Percentiles rank a stretch among this genome's conserved stretches.
These are phyloP conservation scores for Nibea albiflora DNA, from an alignment of 2,113 vertebrate species.

Conservation along the genomic window DNA sequence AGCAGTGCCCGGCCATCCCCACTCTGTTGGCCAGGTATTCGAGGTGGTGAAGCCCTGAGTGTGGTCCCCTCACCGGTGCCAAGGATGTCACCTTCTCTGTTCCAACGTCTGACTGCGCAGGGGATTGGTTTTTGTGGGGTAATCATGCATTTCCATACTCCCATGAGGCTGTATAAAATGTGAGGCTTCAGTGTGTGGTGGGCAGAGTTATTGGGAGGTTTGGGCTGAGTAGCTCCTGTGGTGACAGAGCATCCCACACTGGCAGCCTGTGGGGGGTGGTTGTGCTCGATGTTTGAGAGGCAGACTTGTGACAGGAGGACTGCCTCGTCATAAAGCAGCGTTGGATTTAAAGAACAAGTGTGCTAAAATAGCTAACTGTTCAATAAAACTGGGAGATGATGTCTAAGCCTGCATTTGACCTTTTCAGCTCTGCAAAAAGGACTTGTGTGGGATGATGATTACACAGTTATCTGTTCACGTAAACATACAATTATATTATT, in stretches of 20 bases:
- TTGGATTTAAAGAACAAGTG: background rate
- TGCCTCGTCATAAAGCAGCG: background rate
- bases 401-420: background rate
- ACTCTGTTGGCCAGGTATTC: constrained; percentile 30
- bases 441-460: background rate
- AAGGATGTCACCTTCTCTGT: constrained; percentile 79
- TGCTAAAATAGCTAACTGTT: background rate
- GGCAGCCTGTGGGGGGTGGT: constrained; percentile 34
- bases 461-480: background rate
- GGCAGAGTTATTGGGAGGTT: constrained; percentile 62
- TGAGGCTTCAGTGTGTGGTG: constrained; percentile 63
- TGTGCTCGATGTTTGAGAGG: constrained; percentile 19
- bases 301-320: constrained; percentile 34
- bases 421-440: background rate
- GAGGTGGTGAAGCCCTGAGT: constrained; percentile 50
- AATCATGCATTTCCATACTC: constrained; percentile 53
- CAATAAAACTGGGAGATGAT: background rate
- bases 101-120: constrained; percentile 55
- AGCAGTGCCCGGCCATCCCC: constrained; percentile 29
- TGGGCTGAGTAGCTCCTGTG: constrained; percentile 16
- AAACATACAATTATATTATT: background rate
- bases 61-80: constrained; percentile 67
- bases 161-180: constrained; percentile 49
- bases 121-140: constrained; percentile 57
- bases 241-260: constrained; percentile 42